Conservation (phyloP, 2,797 vertebrate genomes). For the Squalus acanthias region DNA sequence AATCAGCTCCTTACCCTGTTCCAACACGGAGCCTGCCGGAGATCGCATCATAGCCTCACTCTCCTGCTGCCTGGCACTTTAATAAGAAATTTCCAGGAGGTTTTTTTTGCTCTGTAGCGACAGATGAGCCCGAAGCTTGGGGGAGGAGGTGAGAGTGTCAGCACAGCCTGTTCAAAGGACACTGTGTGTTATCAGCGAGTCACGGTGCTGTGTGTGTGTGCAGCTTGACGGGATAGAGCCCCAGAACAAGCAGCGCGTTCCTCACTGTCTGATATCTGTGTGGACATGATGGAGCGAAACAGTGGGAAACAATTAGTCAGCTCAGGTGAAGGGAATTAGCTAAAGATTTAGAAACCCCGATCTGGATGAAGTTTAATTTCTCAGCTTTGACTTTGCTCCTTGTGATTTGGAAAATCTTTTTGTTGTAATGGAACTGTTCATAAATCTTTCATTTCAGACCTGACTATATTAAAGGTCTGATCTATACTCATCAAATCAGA, state of each 20-base stretch:
- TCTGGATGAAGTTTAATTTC: background rate
- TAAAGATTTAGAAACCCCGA: background rate
- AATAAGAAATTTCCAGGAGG: background rate
- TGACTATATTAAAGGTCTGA: background rate
- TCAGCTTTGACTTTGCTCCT: background rate
- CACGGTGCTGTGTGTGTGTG: background rate
- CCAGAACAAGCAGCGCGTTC: background rate
- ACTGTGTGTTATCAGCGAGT: background rate
- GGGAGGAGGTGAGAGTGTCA: conserved; percentile 1
- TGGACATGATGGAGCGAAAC: background rate
- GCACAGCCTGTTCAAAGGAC: background rate
- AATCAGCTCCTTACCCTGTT: background rate
- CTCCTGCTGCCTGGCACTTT: background rate
- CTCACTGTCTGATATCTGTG: background rate
- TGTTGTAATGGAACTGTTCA: background rate
- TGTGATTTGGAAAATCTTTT: background rate
- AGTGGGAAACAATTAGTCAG: background rate
- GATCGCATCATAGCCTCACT: background rate
- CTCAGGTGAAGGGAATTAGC: background rate
- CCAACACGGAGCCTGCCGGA: background rate
- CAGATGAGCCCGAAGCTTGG: background rate
- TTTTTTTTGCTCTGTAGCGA: background rate
- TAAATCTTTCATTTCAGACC: background rate
- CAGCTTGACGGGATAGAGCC: background rate
- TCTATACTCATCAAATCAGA: conserved; percentile 11